Conservation (phyloP, 2,113 vertebrate genomes). For the Promerops cafer region DNA sequence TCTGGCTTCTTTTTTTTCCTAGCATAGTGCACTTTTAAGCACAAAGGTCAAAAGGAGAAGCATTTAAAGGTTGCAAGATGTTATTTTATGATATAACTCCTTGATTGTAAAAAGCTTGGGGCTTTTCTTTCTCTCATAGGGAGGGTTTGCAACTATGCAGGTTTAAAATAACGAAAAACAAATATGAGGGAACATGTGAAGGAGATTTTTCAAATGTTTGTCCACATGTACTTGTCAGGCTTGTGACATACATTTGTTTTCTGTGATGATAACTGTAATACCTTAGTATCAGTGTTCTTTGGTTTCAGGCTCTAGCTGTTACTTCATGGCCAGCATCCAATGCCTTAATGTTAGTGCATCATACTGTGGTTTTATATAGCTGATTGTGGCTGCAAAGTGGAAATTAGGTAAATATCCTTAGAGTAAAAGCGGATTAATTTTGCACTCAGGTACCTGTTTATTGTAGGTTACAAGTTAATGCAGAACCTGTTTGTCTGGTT, state of each 20-base stretch:
- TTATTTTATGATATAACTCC: not conserved
- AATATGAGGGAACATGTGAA: not conserved
- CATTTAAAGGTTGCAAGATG: not conserved
- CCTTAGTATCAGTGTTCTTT: not conserved
- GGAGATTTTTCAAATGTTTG: not conserved
- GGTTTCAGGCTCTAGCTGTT: not conserved
- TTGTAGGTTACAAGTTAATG: not conserved
- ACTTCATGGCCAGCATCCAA: not conserved
- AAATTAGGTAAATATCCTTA: not conserved
- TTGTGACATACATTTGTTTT: not conserved
- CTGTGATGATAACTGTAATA: not conserved
- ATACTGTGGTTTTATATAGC: not conserved
- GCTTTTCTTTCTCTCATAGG: not conserved
- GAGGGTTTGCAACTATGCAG: not conserved
- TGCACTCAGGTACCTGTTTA: not conserved
- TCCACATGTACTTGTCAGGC: not conserved
- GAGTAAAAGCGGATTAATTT: conserved; percentile 24
- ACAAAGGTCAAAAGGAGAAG: not conserved
- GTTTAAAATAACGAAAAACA: not conserved
- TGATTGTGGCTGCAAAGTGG: not conserved
- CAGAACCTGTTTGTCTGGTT: conserved; percentile 40
- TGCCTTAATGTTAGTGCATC: not conserved
- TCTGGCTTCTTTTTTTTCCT: not conserved
- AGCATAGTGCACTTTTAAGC: not conserved
- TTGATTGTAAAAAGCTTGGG: not conserved